Base-by-base conservation (phyloP, 1,140 invertebrate species). In the Apis mellifera region DNA sequence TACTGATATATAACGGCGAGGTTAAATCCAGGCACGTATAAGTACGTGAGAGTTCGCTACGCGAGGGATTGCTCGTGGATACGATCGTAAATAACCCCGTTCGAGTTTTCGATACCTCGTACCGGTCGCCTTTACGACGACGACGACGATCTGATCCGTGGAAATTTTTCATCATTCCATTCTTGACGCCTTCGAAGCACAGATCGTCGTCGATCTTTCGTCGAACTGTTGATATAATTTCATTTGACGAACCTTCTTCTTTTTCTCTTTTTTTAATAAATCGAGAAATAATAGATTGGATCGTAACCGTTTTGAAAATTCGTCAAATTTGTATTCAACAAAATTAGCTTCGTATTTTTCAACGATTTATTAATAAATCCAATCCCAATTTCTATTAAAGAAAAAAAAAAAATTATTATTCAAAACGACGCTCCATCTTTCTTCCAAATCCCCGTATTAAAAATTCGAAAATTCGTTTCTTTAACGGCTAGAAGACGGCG, bases 1-100 rank as follows among this genome's bases (percentile, higher is more conserved):
- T 74, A 87, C 66, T 23, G 81, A 84, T 75, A 87, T 88, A 87
- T 68, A 88, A 87, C 69, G 66, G 52, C 23, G 65, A 42, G 84
- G 32, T 80, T 76, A 75, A 78, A 76, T 68, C 70, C 26, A 32
- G 23, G 75, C 75, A 78, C 79, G 80, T 76, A 50, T 82, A 42
- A 23, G 75, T 70, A 81, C 86, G 86, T 86, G 86, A 87, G 71
- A 86, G 76, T 86, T 86, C n/a, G 85, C 68, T 23, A 84, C 82
- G 57, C 54, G 26, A 70, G 65, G 85, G 87, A 88, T 88, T 88
- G 83, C 78, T 78, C 62, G 50, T 64, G 84, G 80, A 88, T 86
- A 72, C 59, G 76, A 50, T 79, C 87, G 84, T 88, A 88, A 88
- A 85, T 85, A 87, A 85, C 62, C 15, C 54, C 52, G 69, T 71